Evolutionary conservation across 2,113 vertebrate species (phyloP).

Genomic region (Rynchops niger): DNA sequence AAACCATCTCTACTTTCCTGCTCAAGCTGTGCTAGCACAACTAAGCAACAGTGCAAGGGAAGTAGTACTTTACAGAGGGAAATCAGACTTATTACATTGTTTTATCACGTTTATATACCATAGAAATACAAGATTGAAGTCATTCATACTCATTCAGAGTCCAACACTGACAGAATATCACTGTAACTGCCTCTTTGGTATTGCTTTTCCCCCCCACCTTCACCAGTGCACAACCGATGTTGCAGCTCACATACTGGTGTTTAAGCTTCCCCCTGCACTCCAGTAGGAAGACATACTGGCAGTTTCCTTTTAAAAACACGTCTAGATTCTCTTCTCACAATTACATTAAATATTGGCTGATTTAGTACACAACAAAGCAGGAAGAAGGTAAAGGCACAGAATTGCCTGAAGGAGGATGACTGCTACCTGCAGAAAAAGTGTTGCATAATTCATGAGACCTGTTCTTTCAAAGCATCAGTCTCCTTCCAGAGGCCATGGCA

Average conservation of each 20-base stretch:
- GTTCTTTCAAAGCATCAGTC: not conserved
- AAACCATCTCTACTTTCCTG: not conserved
- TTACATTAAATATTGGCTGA: not conserved
- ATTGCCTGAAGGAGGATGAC: not conserved
- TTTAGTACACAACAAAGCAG: not conserved
- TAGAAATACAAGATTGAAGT: not conserved
- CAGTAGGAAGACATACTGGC: not conserved
- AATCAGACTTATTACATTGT: not conserved
- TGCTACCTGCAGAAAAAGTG: not conserved
- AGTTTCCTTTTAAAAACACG: not conserved
- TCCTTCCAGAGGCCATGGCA: not conserved
- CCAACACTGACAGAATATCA: not conserved
- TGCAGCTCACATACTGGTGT: not conserved
- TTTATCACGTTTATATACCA: not conserved
- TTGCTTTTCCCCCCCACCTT: not conserved
- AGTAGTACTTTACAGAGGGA: not conserved
- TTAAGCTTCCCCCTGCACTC: not conserved
- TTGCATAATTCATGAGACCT: not conserved
- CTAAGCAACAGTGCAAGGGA: not conserved
- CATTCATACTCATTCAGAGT: not conserved
- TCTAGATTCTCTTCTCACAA: not conserved
- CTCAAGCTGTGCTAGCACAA: not conserved
- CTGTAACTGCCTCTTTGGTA: not conserved
- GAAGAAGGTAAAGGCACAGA: not conserved
- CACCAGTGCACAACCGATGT: rapidly evolving